Evolutionary conservation across 2,888 invertebrate species (phyloP), one percentile per base, ranked within the genome.

Genomic region (Orchesellides sinensis): DNA sequence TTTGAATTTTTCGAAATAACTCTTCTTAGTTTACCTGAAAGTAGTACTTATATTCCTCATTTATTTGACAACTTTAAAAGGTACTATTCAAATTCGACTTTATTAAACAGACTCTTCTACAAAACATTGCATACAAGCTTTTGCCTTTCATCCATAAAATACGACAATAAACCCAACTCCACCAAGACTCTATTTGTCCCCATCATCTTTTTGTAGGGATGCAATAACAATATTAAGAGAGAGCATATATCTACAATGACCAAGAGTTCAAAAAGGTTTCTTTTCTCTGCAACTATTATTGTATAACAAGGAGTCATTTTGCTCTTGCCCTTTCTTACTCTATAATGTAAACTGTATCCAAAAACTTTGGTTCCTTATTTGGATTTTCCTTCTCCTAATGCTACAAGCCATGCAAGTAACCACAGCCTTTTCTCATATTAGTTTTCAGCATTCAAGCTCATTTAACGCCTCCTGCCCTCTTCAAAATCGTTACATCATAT

Each of bases 391-490:
- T 32, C 32, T 10, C 40, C 40, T 40, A 40, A n/a, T 40, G 40
- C 40, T 14, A 40, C 40, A 40, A 40, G 40, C 40, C 14, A 21
- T 12, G 12, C 63, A 21, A 23, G 21, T 63, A 63, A 40, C 63
- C 35, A 59, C 59, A 63, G 8, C 23, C 10, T 17, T 63, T 35
- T 63, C 63, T 35, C 40, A 21, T 19, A 63, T 63, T n/a, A 63
- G 40, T 63, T 40, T 63, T 63, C 63, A 14, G 40, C 63, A 61
- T 61, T 61, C 23, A 61, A 61, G n/a, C n/a, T n/a, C n/a, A 63
- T 40, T 23, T 35, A 40, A 63, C 63, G 63, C 63, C 63, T 63
- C 23, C 8, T 40, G 35, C 40, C 63, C 63, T 12, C 59, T 29
- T 4, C n/a, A 27, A 59, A 52, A 59, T 4, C 59, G 27, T 29